A percentile compares a stretch with the other conserved stretches of the same genome.
Evolutionary conservation across 2,113 vertebrate species (phyloP).

Genomic region (Albula goreensis): DNA sequence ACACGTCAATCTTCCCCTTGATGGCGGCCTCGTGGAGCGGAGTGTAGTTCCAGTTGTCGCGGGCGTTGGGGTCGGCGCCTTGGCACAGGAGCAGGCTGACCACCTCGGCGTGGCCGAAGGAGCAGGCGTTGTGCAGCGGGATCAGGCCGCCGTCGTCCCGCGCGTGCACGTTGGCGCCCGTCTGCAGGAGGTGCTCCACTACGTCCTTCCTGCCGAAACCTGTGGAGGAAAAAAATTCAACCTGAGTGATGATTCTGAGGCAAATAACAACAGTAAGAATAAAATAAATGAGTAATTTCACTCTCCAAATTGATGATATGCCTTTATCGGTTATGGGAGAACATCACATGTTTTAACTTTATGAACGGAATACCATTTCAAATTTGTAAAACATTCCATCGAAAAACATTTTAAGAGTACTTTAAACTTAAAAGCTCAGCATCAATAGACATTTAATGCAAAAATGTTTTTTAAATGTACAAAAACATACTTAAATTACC

Average conservation of each 20-base stretch:
- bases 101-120: constrained; percentile 93
- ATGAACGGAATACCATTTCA: too few species aligned
- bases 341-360: too few species aligned
- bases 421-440: too few species aligned
- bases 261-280: not conserved
- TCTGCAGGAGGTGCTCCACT: constrained; percentile 94
- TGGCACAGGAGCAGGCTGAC: constrained; percentile 93
- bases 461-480: too few species aligned
- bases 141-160: constrained; percentile 95
- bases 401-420: too few species aligned
- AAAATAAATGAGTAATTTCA: too few species aligned
- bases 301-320: too few species aligned
- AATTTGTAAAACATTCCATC: too few species aligned
- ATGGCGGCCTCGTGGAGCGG: constrained; percentile 96
- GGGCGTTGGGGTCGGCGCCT: constrained; percentile 93
- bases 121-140: constrained; percentile 95
- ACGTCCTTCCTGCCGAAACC: constrained; percentile 98
- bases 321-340: too few species aligned
- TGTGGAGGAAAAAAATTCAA: constrained; percentile 45
- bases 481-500: too few species aligned
- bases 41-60: constrained; percentile 99
- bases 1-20: constrained; percentile 98
- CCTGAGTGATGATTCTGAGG: not conserved
- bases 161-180: constrained; percentile 94
- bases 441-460: too few species aligned